Evolutionary conservation across 2,797 vertebrate species (phyloP), one percentile per base, ranked within the genome.

Genomic region (Syngnathus rostellatus): DNA sequence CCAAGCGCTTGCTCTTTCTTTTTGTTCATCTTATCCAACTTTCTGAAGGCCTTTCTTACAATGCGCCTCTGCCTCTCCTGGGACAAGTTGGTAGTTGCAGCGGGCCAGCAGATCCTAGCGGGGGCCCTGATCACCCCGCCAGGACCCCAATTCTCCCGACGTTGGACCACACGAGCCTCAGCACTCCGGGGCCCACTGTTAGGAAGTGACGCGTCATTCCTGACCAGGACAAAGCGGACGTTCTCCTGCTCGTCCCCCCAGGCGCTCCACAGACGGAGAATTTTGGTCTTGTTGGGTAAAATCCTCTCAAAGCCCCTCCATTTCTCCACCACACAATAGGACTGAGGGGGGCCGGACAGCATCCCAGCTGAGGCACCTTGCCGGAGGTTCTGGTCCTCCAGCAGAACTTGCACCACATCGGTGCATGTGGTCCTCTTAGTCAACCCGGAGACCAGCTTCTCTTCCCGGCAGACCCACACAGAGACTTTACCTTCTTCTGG

Each of bases 391-490:
- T 93, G 92, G 81, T 98, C 95, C 57, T 94, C 94, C 84, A 98
- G 80, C 50, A 98, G 85, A 43, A 94, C 96, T 51, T 84, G 88
- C 68, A 99, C 92, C 70, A 99, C 93, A 70, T 99, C 96, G 37
- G 94, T 92, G 81, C 96, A 98, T 77, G 93, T 98, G 74, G 96
- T 99, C 23, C 94, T 91, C 65, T 89, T 91, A 11, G 93, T 94
- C 17, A 98, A 90, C 5, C 97, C 96, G 0, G 95, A 98, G 51
- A 98, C 91, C 50, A 98, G 85, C 87, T 98, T 98, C 90, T 98
- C 95, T 82, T 99, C 95, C 80, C 94, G 93, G 85, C 96, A 96
- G 37, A 99, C 92, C 97, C 97, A 99, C 71, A 99, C 95, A 0
- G 95, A 95, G 74, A 99, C 85, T 85, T 94, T 95, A 39, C 91